These are phyloP conservation scores for Myripristis jacobus DNA, from an alignment of 2,797 vertebrate species.

Conservation along the genomic window DNA sequence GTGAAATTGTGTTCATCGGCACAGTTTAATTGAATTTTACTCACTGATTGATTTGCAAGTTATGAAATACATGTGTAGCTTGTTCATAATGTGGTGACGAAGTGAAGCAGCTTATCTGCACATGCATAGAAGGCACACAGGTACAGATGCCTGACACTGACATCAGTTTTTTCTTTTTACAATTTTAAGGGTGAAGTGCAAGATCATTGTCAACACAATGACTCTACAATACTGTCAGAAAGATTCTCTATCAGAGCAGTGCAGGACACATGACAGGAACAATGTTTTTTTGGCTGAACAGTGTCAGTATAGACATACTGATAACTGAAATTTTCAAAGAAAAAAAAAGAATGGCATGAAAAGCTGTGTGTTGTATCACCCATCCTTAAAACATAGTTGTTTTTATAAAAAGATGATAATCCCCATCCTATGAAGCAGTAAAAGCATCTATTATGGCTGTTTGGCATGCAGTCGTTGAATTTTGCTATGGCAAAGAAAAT, in stretches of 20 bases:
- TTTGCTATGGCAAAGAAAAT: neutral
- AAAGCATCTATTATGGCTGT: neutral
- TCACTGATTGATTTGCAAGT: neutral
- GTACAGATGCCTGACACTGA: neutral
- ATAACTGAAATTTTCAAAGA: too few species aligned
- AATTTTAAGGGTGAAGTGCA: slow-evolving; percentile 24
- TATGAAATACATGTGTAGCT: slow-evolving; percentile 12
- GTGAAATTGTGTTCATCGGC: slow-evolving; percentile 44
- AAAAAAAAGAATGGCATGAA: neutral
- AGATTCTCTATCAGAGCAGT: slow-evolving; percentile 23
- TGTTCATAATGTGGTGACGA: slow-evolving; percentile 3
- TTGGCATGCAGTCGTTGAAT: neutral
- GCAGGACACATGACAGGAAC: slow-evolving; percentile 11
- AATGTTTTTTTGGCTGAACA: slow-evolving; percentile 48
- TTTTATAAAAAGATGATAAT: neutral
- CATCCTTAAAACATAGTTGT: neutral
- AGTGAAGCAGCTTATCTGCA: neutral
- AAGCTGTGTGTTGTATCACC: neutral
- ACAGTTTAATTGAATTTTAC: slow-evolving; percentile 37
- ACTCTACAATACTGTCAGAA: slow-evolving; percentile 10
- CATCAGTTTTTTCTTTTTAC: neutral
- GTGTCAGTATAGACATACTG: neutral
- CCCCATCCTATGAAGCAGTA: neutral
- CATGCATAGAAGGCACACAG: slow-evolving; percentile 61
- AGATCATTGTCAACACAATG: neutral